Conservation (phyloP, 2,797 vertebrate species). For the Sebastes elongatus region DNA sequence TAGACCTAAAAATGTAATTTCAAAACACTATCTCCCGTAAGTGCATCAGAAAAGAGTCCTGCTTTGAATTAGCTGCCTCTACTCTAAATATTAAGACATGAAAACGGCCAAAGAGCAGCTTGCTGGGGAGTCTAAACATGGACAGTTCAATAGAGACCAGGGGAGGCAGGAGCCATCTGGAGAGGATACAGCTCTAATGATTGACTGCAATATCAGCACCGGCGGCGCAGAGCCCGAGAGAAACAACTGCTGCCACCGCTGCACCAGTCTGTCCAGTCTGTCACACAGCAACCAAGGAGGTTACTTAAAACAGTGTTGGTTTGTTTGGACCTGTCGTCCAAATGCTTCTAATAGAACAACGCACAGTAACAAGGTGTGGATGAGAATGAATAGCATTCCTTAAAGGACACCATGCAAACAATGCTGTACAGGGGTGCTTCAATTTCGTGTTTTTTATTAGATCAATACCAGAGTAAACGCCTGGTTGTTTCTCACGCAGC, state of each 20-base stretch:
- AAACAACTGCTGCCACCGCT: constrained; percentile 50
- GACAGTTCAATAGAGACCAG: constrained; percentile 72
- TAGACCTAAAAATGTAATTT: constrained; percentile 29
- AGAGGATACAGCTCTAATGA: constrained; percentile 73
- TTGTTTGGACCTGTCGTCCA: not conserved
- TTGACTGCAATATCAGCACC: constrained; percentile 68
- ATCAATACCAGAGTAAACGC: not conserved
- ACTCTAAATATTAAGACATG: constrained; percentile 49
- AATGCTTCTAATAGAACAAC: constrained; percentile 4
- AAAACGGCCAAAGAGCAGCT: constrained; percentile 61
- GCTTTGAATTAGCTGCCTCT: constrained; percentile 50
- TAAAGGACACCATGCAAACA: constrained; percentile 1
- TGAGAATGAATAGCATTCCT: constrained; percentile 14
- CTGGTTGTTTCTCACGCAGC: not conserved
- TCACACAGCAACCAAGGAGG: constrained; percentile 32
- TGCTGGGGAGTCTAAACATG: constrained; percentile 53
- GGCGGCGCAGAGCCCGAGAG: constrained; percentile 55
- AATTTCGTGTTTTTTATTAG: not conserved
- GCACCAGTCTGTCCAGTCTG: constrained; percentile 45
- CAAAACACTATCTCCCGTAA: constrained; percentile 6
- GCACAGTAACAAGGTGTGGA: not conserved
- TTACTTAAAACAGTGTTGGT: not conserved
- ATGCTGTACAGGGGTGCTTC: not conserved
- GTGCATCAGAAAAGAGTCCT: constrained; percentile 20
- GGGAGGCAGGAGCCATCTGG: constrained; percentile 76